Evolutionary conservation across 1,140 invertebrate species (phyloP).

Genomic region (Drosophila parvula): DNA sequence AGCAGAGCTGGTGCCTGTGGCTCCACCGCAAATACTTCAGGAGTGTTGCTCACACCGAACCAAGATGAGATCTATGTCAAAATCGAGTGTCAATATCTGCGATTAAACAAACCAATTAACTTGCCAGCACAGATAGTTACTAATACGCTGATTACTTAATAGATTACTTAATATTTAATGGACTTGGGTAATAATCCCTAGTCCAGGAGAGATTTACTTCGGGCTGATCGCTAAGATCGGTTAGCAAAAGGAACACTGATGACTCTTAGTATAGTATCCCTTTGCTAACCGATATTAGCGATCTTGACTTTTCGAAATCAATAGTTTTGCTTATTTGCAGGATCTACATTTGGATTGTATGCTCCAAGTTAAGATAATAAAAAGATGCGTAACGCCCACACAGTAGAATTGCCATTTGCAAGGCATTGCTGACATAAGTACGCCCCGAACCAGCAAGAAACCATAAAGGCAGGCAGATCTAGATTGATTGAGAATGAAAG

Average conservation of each 20-base stretch:
- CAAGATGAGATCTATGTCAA: constrained; percentile 4
- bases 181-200: background rate
- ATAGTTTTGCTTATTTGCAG: background rate
- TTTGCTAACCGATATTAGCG: too few relatives aligned
- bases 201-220: too few relatives aligned
- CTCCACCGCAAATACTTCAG: constrained; percentile 14
- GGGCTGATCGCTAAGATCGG: too few relatives aligned
- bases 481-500: too few relatives aligned
- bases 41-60: constrained; percentile 2
- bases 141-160: background rate
- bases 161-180: background rate
- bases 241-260: too few relatives aligned
- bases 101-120: constrained; percentile 9
- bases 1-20: constrained; percentile 6
- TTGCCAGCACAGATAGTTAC: background rate
- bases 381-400: too few relatives aligned
- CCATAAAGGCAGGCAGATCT: too few relatives aligned
- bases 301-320: too few relatives aligned
- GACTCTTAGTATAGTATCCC: too few relatives aligned
- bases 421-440: too few relatives aligned
- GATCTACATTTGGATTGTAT: background rate
- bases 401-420: too few relatives aligned
- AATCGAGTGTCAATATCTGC: constrained; percentile 10
- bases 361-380: background rate
- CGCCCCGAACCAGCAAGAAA: too few relatives aligned